Evolutionary conservation across 2,113 vertebrate species (phyloP), one percentile per base, ranked within the genome.

Genomic region (Heterotis niloticus): DNA sequence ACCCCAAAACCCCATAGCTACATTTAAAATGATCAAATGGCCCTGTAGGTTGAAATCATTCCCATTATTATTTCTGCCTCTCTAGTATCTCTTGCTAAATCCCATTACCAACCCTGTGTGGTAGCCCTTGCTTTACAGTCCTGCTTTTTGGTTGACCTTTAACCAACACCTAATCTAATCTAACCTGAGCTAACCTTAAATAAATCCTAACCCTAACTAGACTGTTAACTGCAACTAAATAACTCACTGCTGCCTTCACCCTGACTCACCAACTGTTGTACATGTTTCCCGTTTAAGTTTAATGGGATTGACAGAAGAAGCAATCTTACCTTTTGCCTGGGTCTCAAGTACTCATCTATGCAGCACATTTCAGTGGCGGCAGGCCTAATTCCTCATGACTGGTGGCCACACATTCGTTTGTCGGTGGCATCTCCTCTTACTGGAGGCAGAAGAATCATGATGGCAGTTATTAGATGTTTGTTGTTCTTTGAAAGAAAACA

Each of bases 131-230:
- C 87, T 28, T 90, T 87, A 78, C 82, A 84, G 84, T 54, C 87
- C 85, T 87, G 90, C 90, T 90, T 90, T 82, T 89, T n/a, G 62
- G 28, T 90, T 90, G 87, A 90, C 89, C 86, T 76, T 82, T 69
- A 90, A 83, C 81, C 83, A 83, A 86, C 80, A 83, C 88, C 88
- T 90, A 89, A 90, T 86, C 84, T 68, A 67, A 84, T 88, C 83
- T 85, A 74, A 80, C 69, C 79, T 75, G 18, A 29, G 44, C 24
- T 78, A 68, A 78, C 64, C 84, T 57, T 89, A 88, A 88, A 84
- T 85, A 88, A 86, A 44, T 24, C 71, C 73, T 60, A 80, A 56
- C n/a, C 85, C 51, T 88, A 89, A 88, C 86, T 84, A 88, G 86
- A 87, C 20, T 81, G 84, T 89, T 68, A 88, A 88, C 70, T 89